These are phyloP conservation scores for Catalaphyllia jardinei DNA, from an alignment of 64 coral and sea anemone species.

Conservation along the genomic window DNA sequence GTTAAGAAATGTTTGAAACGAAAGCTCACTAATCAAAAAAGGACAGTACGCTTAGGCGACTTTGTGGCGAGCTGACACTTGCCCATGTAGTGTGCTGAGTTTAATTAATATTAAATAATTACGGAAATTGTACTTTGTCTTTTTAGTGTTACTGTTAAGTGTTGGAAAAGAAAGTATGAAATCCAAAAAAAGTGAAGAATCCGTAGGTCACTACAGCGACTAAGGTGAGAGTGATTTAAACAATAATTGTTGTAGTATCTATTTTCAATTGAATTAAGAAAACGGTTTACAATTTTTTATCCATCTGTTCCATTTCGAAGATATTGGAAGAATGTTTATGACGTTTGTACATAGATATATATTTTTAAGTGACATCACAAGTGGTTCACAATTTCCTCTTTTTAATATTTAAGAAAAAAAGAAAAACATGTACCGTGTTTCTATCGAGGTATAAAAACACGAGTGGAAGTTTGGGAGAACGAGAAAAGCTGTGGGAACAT, in stretches of 20 bases:
- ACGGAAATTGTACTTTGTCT: slow-evolving; percentile 30
- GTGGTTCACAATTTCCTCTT: too few species aligned
- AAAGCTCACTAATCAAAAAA: too few species aligned
- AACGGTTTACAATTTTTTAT: slow-evolving; percentile 16
- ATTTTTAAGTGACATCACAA: too few species aligned
- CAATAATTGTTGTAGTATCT: slow-evolving; percentile 31
- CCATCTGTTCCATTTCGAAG: slow-evolving; percentile 11
- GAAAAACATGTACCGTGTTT: too few species aligned
- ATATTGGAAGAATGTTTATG: slow-evolving; percentile 15
- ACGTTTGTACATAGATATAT: slow-evolving; percentile 1
- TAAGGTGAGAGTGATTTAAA: slow-evolving; percentile 9
- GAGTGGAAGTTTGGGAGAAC: too few species aligned
- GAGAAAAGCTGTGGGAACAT: too few species aligned
- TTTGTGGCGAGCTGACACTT: too few species aligned
- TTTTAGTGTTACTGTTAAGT: slow-evolving; percentile 11
- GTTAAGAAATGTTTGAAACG: too few species aligned
- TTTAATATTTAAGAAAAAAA: too few species aligned
- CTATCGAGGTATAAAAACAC: too few species aligned
- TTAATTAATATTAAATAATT: slow-evolving; percentile 28
- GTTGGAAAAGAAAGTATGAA: slow-evolving; percentile 13
- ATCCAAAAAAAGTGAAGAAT: slow-evolving; percentile 26
- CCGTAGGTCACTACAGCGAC: slow-evolving; percentile 18
- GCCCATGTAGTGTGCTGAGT: too few species aligned
- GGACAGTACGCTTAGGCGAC: too few species aligned
- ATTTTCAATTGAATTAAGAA: slow-evolving; percentile 11